phyloP scores from a whole-genome alignment of 2,888 invertebrate genomes.

The Drosophila ezoana region DNA sequence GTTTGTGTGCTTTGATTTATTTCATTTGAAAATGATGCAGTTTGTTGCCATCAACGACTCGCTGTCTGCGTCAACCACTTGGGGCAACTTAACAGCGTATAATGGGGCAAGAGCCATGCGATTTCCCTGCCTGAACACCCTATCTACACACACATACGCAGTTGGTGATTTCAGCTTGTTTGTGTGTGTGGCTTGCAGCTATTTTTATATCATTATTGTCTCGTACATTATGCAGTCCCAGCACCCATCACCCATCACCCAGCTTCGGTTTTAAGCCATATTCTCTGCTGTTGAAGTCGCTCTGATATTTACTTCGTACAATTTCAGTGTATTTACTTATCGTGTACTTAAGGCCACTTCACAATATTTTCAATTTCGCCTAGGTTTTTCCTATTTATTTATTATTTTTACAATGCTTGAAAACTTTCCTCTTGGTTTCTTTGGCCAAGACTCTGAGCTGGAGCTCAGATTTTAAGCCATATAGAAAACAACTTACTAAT shows the following conservation, averaged over 20 bases:
- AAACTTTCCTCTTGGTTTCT: slow-evolving; percentile 31
- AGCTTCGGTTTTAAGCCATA: slow-evolving; percentile 8
- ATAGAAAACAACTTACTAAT: slow-evolving; percentile 59
- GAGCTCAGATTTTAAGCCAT: slow-evolving; percentile 39
- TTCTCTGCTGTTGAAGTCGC: slow-evolving; percentile 35
- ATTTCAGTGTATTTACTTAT: slow-evolving; percentile 56
- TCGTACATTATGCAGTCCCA: slow-evolving; percentile 33
- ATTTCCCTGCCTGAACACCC: slow-evolving; percentile 27
- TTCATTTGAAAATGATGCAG: slow-evolving; percentile 80
- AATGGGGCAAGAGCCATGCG: slow-evolving; percentile 38
- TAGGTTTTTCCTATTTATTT: slow-evolving; percentile 23
- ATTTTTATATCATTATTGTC: slow-evolving; percentile 77
- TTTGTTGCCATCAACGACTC: slow-evolving; percentile 47
- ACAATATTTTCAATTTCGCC: slow-evolving; percentile 52
- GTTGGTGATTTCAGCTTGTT: slow-evolving; percentile 9
- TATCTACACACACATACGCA: slow-evolving; percentile 11
- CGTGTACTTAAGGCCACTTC: slow-evolving; percentile 54
- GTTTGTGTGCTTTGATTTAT: slow-evolving; percentile 80
- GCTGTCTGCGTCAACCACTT: slow-evolving; percentile 49
- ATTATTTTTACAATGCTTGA: slow-evolving; percentile 31
- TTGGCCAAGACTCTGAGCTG: slow-evolving; percentile 1
- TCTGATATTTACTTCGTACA: slow-evolving; percentile 44
- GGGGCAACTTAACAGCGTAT: slow-evolving; percentile 58
- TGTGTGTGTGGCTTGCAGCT: slow-evolving; percentile 64
- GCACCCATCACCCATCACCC: background rate